Evolutionary conservation across 2,113 vertebrate species (phyloP), one percentile per base, ranked within the genome.

Genomic region (Hemibagrus wyckioides): DNA sequence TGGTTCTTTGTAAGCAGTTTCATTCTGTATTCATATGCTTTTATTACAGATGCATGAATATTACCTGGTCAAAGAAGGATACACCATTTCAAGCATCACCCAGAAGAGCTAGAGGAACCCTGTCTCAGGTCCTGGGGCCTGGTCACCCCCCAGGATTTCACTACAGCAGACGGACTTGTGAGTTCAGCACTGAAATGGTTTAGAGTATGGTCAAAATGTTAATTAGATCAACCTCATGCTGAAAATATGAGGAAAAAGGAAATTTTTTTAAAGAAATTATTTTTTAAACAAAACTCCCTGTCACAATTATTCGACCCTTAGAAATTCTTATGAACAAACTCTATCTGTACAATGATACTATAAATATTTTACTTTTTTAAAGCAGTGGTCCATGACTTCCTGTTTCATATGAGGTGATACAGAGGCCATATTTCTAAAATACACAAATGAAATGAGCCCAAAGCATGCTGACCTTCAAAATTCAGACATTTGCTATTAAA

Each of bases 51-150:
- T 85, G 86, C 73, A 86, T 90, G 63, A 94, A 93, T 86, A 85
- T 91, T 80, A 94, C 94, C 56, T 96, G 95, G 94, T 91, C 90
- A 25, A 95, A 92, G 83, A 92, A 90, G 82, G 93, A 95, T 44
- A 41, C 89, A 84, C 76, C 87, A 11, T 67, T 83, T 57, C 92
- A 90, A 65, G 93, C 89, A 83, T 88, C 85, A 36, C 71, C 85
- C 67, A 65, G 87, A 19, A 65, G 52, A 41, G 85, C 85, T 14
- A 92, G 88, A 91, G 92, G 85, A 4, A 77, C 86, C 28, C 6
- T 87, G 36, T 87, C 89, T 88, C 93, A 92, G 67, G 85, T 90
- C 19, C 85, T 82, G 19, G 92, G 93, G 4, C 65, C 75, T 4
- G 88, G 92, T 21, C 91, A 89, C 39, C 92, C 92, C 86, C 86